A percentile compares a stretch with the other conserved stretches of the same genome.
Evolutionary conservation across 2,113 vertebrate species (phyloP).

Genomic region (Nerophis lumbriciformis): DNA sequence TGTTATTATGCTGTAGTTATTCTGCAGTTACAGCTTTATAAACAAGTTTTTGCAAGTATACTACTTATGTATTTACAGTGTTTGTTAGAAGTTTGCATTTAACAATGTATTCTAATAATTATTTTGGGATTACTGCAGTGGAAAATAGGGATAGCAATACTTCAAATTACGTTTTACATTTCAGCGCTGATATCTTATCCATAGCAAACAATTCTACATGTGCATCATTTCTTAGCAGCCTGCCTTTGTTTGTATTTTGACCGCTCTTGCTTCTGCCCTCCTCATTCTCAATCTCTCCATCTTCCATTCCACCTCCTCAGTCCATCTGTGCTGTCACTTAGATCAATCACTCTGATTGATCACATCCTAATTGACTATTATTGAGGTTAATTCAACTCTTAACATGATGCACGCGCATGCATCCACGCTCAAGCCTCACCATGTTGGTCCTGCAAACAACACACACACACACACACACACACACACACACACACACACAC

Average conservation of each 20-base stretch:
- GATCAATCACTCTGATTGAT: slow-evolving; percentile 99
- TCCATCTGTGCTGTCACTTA: slow-evolving; percentile 90
- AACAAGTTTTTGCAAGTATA: too few relatives aligned
- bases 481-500: slow-evolving; percentile 22
- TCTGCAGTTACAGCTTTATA: too few relatives aligned
- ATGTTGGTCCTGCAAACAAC: slow-evolving; percentile 34
- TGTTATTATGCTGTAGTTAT: too few relatives aligned
- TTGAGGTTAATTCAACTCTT: slow-evolving; percentile 99
- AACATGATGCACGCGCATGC: slow-evolving; percentile 62
- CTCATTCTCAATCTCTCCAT: slow-evolving; percentile 27
- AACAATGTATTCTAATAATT: too few relatives aligned
- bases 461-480: slow-evolving; percentile 34
- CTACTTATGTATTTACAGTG: too few relatives aligned
- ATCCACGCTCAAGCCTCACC: slow-evolving; percentile 15
- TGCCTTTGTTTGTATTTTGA: slow-evolving; percentile 7
- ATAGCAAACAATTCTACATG: background rate
- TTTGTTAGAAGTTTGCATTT: too few relatives aligned
- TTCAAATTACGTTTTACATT: background rate
- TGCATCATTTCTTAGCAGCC: background rate
- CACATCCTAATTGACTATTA: slow-evolving; percentile 92
- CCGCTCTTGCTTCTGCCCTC: slow-evolving; percentile 22
- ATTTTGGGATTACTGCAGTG: too few relatives aligned
- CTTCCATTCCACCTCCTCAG: slow-evolving; percentile 54
- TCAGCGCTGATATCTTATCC: background rate
- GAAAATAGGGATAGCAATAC: too few relatives aligned